Evolutionary conservation across 2,113 vertebrate genomes (phyloP), one percentile per base, ranked within the genome.

Genomic region (Hyaena hyaena): DNA sequence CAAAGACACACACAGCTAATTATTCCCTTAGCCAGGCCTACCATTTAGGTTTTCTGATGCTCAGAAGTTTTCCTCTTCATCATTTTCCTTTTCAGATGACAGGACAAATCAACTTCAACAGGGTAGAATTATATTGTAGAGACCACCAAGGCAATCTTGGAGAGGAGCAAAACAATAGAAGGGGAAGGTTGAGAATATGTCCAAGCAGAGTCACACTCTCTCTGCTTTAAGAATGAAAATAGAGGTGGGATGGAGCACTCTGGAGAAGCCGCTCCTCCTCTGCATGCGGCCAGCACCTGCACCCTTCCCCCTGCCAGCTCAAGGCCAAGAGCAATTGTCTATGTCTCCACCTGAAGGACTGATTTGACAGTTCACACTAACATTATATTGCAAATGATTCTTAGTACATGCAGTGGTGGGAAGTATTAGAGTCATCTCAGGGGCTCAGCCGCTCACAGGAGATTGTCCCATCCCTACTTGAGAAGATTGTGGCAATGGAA

Each of bases 41-140:
- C 63, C 79, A 94, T n/a, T 39, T 31, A 28, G n/a, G 21, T 55
- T 71, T 91, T 71, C 63, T 69, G 50, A 28, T 61, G 61, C 82
- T 95, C 28, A 81, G 73, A 71, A 76, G 28, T 10, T 33, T 69
- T 77, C n/a, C 23, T 77, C 4, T 45, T 8, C 4, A 31, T 8
- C 4, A 31, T 12, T 19, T 92, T 89, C 31, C 5, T 53, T 31
- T 93, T 10, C 73, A 45, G 23, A 48, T 11, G 31, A 45, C 55
- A 81, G 85, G 43, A 50, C 43, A 16, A 94, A 73, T 24, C 1
- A 2, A 74, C 58, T 39, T 68, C 11, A 10, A 5, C 9, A 26
- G 28, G 11, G n/a, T 81, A 14, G n/a, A 43, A 39, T 15, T 55
- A 45, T n/a, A 31, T 35, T 39, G 1, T 0, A 14, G 31, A 2